A percentile compares a stretch with the other conserved stretches of the same genome.
Conservation (phyloP, 2,888 invertebrate species). For the Dicranocentrus wangi region DNA sequence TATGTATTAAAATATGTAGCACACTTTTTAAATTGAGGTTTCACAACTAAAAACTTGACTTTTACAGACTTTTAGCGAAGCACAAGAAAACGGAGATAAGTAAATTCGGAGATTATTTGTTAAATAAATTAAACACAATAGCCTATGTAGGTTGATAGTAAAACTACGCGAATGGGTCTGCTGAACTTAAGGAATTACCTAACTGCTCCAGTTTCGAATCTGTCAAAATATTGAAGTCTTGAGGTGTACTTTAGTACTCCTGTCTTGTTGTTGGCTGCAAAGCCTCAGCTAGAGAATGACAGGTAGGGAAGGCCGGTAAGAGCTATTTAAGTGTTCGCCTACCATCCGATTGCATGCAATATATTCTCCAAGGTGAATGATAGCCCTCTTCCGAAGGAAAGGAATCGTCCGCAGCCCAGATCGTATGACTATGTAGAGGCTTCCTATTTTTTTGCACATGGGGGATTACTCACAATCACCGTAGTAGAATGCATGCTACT, state of each 20-base stretch:
- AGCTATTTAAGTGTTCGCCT: conserved; percentile 50
- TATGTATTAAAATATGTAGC: too few species aligned
- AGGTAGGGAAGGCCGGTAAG: conserved; percentile 24
- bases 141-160: too few species aligned
- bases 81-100: too few species aligned
- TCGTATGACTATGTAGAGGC: conserved; percentile 25
- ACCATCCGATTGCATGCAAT: conserved; percentile 21
- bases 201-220: conserved; percentile 28
- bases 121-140: too few species aligned
- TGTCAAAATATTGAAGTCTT: neutral
- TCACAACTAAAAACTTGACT: too few species aligned
- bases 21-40: too few species aligned
- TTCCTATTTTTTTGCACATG: conserved; percentile 29
- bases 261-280: conserved; percentile 27
- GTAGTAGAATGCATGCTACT: too few species aligned
- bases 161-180: conserved; percentile 34
- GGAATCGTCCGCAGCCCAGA: neutral
- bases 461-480: neutral
- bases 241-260: neutral
- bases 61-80: too few species aligned
- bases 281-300: conserved; percentile 49
- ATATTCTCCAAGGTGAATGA: neutral
- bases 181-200: conserved; percentile 33
- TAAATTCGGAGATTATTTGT: too few species aligned
- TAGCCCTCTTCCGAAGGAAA: neutral